phyloP scores from a whole-genome alignment of 1,140 invertebrate species.

The Portunus trituberculatus region DNA sequence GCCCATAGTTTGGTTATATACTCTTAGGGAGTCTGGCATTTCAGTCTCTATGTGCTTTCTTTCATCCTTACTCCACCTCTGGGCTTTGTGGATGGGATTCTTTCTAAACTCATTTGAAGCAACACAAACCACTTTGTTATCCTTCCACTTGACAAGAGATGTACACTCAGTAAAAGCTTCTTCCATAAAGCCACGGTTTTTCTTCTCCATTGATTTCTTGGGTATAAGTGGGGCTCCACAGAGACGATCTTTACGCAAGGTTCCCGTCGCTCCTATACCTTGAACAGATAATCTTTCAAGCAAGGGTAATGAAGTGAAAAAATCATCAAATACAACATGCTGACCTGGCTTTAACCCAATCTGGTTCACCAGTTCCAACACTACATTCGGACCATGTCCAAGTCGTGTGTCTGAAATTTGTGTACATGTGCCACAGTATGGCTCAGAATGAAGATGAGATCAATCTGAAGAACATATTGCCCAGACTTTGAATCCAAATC shows the following conservation, averaged over 20 bases:
- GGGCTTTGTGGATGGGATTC: too few relatives aligned
- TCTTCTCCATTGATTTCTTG: slow-evolving; percentile 58
- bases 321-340: slow-evolving; percentile 31
- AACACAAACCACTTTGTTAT: too few relatives aligned
- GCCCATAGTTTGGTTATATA: slow-evolving; percentile 54
- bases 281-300: neutral
- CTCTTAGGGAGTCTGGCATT: slow-evolving; percentile 45
- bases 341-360: neutral
- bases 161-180: slow-evolving; percentile 56
- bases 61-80: too few relatives aligned
- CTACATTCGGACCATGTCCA: slow-evolving; percentile 3
- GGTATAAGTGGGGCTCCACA: neutral
- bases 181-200: slow-evolving; percentile 53
- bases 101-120: too few relatives aligned
- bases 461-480: neutral
- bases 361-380: neutral
- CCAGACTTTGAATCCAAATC: slow-evolving; percentile 35
- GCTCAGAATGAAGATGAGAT: neutral
- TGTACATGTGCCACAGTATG: slow-evolving; percentile 8
- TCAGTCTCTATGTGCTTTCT: slow-evolving; percentile 58
- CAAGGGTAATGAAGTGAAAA: too few relatives aligned
- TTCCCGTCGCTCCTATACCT: neutral
- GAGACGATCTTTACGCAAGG: neutral
- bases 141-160: slow-evolving; percentile 54
- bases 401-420: neutral